These are phyloP conservation scores for Urechis unicinctus DNA, from an alignment of 2,888 invertebrate species.

Conservation along the genomic window DNA sequence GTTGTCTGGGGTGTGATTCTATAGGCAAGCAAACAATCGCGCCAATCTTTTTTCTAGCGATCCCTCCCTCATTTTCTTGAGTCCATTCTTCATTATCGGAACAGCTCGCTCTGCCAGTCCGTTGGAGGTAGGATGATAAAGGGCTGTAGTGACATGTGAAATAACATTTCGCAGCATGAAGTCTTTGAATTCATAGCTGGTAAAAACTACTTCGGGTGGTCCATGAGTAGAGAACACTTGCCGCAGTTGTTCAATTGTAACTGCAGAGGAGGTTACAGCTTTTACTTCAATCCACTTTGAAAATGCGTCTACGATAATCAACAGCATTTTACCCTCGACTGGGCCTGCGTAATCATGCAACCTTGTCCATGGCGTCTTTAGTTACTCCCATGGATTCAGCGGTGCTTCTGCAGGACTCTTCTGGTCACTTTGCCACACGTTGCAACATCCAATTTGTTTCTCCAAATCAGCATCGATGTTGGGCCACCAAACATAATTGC, in stretches of 20 bases:
- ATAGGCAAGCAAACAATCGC: background rate
- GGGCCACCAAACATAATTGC: too few relatives aligned
- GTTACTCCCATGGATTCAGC: too few relatives aligned
- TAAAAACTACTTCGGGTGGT: background rate
- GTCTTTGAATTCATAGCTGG: background rate
- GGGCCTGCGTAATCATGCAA: too few relatives aligned
- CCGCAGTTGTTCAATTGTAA: background rate
- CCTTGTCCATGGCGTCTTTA: too few relatives aligned
- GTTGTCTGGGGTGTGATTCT: background rate
- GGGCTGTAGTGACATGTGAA: background rate
- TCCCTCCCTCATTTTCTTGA: background rate
- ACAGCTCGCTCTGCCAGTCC: background rate
- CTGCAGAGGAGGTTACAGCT: too few relatives aligned
- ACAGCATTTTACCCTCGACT: too few relatives aligned
- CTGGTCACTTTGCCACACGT: too few relatives aligned
- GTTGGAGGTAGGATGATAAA: background rate
- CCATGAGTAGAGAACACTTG: background rate
- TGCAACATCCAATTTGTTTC: too few relatives aligned
- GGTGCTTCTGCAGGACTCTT: too few relatives aligned
- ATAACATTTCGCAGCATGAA: background rate
- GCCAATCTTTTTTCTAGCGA: background rate
- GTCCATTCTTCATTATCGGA: background rate
- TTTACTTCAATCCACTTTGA: constrained; percentile 1
- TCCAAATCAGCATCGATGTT: too few relatives aligned
- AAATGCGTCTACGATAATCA: too few relatives aligned